These are phyloP conservation scores for Idaea biselata DNA, from an alignment of 2,888 invertebrate species.

Conservation along the genomic window DNA sequence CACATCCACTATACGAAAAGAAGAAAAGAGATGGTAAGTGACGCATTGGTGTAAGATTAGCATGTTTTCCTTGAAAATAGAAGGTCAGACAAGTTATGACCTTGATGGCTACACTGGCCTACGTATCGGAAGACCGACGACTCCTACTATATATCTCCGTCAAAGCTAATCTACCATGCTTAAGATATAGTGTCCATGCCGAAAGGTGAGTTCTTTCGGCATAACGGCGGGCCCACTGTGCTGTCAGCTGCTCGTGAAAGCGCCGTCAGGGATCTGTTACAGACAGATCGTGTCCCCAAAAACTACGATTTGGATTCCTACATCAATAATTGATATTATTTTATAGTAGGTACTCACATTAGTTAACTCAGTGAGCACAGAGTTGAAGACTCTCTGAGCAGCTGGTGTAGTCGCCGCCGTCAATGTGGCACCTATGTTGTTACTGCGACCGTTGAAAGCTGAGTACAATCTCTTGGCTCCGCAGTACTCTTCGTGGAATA, in stretches of 20 bases:
- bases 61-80: no score
- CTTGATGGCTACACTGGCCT: no score
- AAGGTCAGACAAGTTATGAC: no score
- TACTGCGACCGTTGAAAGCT: constrained; percentile 47
- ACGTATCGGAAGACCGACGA: neutral
- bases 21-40: no score
- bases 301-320: neutral
- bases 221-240: no score
- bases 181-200: no score
- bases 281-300: neutral
- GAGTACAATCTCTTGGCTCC: constrained; percentile 52
- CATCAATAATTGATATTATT: neutral
- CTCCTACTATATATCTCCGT: neutral
- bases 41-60: no score
- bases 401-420: constrained; percentile 49
- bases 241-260: no score
- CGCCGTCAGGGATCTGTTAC: neutral
- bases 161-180: neutral
- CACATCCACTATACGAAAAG: neutral
- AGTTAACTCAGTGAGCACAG: constrained; percentile 24
- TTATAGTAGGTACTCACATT: constrained; percentile 46
- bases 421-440: constrained; percentile 54
- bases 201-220: no score
- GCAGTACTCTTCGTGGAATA: constrained; percentile 61
- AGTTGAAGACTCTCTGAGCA: constrained; percentile 26